These are phyloP conservation scores for Kradibia gibbosae DNA, from an alignment of 1,140 invertebrate species.

Conservation along the genomic window DNA sequence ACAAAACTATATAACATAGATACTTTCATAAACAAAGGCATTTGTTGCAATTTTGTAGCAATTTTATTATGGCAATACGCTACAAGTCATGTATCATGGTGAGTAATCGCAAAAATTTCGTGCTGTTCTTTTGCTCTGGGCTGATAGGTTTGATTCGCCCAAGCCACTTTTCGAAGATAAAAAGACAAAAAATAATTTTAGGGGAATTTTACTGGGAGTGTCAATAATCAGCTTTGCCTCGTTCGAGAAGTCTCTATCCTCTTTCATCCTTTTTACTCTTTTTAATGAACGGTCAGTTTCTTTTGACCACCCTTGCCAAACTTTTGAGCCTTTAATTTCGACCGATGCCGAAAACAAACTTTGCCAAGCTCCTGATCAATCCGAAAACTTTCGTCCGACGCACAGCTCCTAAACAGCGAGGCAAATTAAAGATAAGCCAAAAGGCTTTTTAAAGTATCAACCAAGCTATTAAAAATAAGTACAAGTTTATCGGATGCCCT, in stretches of 20 bases:
- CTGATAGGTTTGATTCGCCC: too few species aligned
- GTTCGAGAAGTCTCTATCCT: neutral
- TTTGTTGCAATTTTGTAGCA: too few species aligned
- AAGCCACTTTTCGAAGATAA: too few species aligned
- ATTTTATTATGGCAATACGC: too few species aligned
- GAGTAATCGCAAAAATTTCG: too few species aligned
- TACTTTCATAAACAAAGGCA: too few species aligned
- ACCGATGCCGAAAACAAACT: neutral
- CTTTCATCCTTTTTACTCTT: neutral
- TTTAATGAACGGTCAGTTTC: neutral
- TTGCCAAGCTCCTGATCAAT: neutral
- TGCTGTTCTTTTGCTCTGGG: too few species aligned
- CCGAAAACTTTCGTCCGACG: constrained; percentile 2
- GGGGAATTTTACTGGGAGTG: neutral
- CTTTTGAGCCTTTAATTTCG: constrained; percentile 8
- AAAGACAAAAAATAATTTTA: neutral
- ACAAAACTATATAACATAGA: too few species aligned
- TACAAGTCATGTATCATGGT: too few species aligned
- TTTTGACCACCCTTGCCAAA: neutral
- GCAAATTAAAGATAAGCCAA: neutral
- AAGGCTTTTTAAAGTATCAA: neutral
- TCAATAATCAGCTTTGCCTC: neutral
- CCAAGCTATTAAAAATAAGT: neutral
- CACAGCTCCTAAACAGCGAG: neutral
- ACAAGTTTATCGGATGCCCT: neutral